These are phyloP conservation scores for Brassicogethes aeneus DNA, from an alignment of 2,888 invertebrate genomes.

Conservation along the genomic window DNA sequence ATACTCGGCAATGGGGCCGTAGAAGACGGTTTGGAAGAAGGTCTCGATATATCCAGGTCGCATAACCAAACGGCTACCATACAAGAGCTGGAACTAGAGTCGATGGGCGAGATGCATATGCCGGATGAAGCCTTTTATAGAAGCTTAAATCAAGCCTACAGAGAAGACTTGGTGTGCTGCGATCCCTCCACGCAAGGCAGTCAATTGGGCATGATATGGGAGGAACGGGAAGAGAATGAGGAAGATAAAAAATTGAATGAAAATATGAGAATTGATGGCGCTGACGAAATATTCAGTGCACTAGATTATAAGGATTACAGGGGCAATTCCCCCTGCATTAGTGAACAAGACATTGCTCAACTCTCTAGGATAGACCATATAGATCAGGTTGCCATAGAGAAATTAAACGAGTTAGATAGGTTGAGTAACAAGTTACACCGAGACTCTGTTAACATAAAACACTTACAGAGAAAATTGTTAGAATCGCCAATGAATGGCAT, in stretches of 20 bases:
- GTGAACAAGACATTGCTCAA: constrained; percentile 70
- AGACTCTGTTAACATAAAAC: constrained; percentile 69
- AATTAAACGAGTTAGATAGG: constrained; percentile 69
- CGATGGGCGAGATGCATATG: constrained; percentile 48
- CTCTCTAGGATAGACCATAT: constrained; percentile 65
- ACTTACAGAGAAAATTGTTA: constrained; percentile 60
- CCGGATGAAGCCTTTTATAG: constrained; percentile 84
- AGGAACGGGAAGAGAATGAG: constrained; percentile 68
- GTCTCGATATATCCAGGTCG: constrained; percentile 46
- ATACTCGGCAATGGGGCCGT: constrained; percentile 57
- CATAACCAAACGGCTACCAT: constrained; percentile 32
- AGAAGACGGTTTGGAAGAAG: constrained; percentile 60
- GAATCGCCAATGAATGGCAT: constrained; percentile 47
- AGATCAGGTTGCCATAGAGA: constrained; percentile 69
- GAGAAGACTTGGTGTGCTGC: constrained; percentile 62
- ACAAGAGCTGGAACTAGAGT: constrained; percentile 35
- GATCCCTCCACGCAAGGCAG: constrained; percentile 51
- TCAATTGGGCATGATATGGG: constrained; percentile 80
- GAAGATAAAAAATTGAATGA: constrained; percentile 32
- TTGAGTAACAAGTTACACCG: constrained; percentile 67
- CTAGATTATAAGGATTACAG: constrained; percentile 72
- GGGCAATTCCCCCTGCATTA: constrained; percentile 64
- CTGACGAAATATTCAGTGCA: constrained; percentile 61
- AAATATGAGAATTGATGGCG: constrained; percentile 35
- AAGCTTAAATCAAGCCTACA: constrained; percentile 78